Percentiles rank a stretch among this genome's conserved stretches.
These are phyloP conservation scores for Sebastes diploproa DNA, from an alignment of 2,797 vertebrate species.

Conservation along the genomic window DNA sequence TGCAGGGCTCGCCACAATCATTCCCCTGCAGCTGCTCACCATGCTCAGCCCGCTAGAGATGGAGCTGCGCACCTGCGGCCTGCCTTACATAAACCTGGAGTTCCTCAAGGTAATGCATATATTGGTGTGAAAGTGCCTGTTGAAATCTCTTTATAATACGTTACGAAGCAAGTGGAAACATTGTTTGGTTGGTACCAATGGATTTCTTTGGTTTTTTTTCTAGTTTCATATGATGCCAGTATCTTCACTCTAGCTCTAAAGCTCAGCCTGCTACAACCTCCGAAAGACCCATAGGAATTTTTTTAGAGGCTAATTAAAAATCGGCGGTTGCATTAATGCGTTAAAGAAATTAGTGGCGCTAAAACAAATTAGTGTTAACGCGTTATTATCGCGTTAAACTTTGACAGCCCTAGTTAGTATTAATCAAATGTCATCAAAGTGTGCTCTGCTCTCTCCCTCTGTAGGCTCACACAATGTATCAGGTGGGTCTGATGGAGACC, in stretches of 20 bases:
- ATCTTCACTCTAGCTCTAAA: too few species aligned
- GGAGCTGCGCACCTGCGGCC: constrained; percentile 95
- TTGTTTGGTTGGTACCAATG: too few species aligned
- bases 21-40: constrained; percentile 96
- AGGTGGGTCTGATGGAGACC: constrained; percentile 98
- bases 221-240: too few species aligned
- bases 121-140: not conserved
- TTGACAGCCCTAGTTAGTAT: not conserved
- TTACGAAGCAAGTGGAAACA: not conserved
- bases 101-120: constrained; percentile 91
- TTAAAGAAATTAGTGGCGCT: too few species aligned
- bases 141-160: not conserved
- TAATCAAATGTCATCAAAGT: not conserved
- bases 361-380: not conserved
- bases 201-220: too few species aligned
- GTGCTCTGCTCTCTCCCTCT: not conserved
- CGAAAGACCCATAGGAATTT: too few species aligned
- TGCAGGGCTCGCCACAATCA: constrained; percentile 92
- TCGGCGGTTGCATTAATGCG: too few species aligned
- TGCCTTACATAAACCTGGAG: constrained; percentile 96
- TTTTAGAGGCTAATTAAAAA: too few species aligned
- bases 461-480: constrained; percentile 99
- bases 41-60: constrained; percentile 92
- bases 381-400: not conserved
- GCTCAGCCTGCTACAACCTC: too few species aligned